Base-by-base conservation (phyloP, 2,888 invertebrate species). In the Abscondita cerata region DNA sequence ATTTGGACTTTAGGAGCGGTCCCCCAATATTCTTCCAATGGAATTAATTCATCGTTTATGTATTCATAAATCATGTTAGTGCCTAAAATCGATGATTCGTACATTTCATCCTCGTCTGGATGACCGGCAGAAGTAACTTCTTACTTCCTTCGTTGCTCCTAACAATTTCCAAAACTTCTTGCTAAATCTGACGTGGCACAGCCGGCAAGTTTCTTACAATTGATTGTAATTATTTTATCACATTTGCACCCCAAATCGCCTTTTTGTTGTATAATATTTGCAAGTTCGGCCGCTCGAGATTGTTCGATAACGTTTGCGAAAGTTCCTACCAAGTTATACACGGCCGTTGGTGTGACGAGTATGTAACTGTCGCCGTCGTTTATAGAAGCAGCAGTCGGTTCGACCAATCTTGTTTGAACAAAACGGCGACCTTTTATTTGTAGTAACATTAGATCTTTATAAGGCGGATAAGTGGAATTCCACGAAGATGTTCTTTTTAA, bases 281-380 rank as follows among this genome's bases (percentile, higher is more conserved):
- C 92, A 61, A 96, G 88, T 78, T 96, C 96, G 46, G 91, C 88
- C 67, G 92, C 92, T 75, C 95, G 89, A 34, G 93, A 91, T 76
- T 92, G 79, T 69, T 81, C 81, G 66, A 97, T 96, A 44, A 97
- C 91, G 79, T 97, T 97, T 64, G 94, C 90, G 76, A 89, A 96
- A n/a, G 89, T 86, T 19, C 97, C 97, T 54, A 92, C 85, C 81
- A 93, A 97, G 70, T 90, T 87, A 77, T 87, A 93, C 41, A 93
- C 83, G 76, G 88, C 84, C 9, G 85, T 87, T 0, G 87, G 85
- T 1, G 93, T 91, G 58, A 96, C 87, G 20, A 97, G 83, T 33
- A 97, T 85, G 78, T 90, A 97, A 77, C 91, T 93, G 78, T 97
- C 97, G 0, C 96, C 96, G 65, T 92, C 89, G 82, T 96, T 96